Base-by-base conservation (phyloP, 2,797 vertebrate species). In the Oceanodroma leucorhoa region DNA sequence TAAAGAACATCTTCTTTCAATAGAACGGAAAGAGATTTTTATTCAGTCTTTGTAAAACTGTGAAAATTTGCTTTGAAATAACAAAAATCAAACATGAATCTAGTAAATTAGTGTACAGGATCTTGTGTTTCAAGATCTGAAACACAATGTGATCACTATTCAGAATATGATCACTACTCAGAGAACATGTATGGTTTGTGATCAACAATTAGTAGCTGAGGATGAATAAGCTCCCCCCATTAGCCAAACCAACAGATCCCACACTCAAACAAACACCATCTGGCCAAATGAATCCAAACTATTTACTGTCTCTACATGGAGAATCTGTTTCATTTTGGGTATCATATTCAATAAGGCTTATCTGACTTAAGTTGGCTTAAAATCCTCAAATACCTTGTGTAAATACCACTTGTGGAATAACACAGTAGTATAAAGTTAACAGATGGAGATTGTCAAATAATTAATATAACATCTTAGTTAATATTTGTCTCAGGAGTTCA, bases 401-500 rank as follows among this genome's bases (percentile, higher is more conserved):
- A 91, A 92, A 85, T 70, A 79, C 48, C 46, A 84, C 45, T 83
- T 91, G 57, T 91, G 53, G 73, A 62, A 69, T 83, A 90, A 55
- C 21, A 66, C 18, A 27, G 64, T 85, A 84, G 38, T 84, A 8
- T 85, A n/a, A 86, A 83, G 10, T 66, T 92, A 94, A 86, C 84
- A 96, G 83, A 79, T 90, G 78, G 72, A 80, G 40, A 77, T 11
- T 86, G 77, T 86, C 83, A 87, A 91, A 83, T 82, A 93, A 82
- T 91, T 72, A 90, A 75, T 83, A 38, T 36, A 87, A 80, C 53
- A 45, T 86, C 66, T 87, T 91, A 54, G 50, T 92, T 93, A 84
- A 66, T 87, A 57, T 83, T 92, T 93, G 43, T 77, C 79, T 79
- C 60, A 77, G 51, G 57, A 87, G 27, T 78, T 83, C 40, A 32